Evolutionary conservation across 2,888 invertebrate genomes (phyloP).

Genomic region (Aporophyla lueneburgensis): DNA sequence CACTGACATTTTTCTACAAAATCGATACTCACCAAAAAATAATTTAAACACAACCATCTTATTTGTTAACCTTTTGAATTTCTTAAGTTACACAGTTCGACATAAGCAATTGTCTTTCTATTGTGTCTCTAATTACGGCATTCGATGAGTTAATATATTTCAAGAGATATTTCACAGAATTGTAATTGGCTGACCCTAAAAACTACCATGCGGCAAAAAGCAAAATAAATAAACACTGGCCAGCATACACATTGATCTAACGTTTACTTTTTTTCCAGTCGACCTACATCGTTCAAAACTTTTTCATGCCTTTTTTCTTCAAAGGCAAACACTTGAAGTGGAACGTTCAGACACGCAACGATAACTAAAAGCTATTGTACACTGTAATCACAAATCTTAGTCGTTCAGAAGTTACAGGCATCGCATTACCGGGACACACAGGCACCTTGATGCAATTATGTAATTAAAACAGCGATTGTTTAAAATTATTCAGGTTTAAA

Average conservation of each 20-base stretch:
- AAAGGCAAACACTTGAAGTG: slow-evolving; percentile 53
- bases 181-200: not conserved
- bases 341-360: slow-evolving; percentile 58
- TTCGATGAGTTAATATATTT: not conserved
- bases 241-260: slow-evolving; percentile 36
- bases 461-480: slow-evolving; percentile 38
- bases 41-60: not conserved
- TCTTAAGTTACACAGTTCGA: no score
- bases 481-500: slow-evolving; percentile 17
- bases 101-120: no score
- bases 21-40: no score
- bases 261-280: slow-evolving; percentile 25
- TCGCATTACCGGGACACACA: slow-evolving; percentile 44
- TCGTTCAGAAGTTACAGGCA: slow-evolving; percentile 57
- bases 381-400: slow-evolving; percentile 51
- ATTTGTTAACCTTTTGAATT: no score
- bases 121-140: no score
- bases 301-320: slow-evolving; percentile 38
- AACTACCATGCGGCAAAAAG: not conserved
- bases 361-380: slow-evolving; percentile 37
- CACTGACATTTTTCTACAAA: no score
- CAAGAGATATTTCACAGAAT: not conserved
- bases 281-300: slow-evolving; percentile 44
- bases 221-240: slow-evolving; percentile 20
- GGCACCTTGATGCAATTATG: slow-evolving; percentile 44